Base-by-base conservation (phyloP, 2,113 vertebrate species). In the Tor tambroides region DNA sequence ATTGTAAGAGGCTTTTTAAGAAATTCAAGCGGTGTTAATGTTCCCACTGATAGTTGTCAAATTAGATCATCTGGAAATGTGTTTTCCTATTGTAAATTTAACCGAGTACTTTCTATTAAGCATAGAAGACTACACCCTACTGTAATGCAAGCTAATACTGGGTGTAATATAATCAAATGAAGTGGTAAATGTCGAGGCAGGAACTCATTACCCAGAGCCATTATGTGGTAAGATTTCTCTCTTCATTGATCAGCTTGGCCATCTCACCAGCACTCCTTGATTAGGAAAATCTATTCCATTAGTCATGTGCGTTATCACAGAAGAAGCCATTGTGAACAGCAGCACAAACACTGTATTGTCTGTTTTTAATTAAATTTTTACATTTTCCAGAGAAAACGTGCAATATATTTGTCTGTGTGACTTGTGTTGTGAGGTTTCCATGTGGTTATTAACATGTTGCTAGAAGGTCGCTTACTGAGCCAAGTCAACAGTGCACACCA, bases 201-300 rank as follows among this genome's bases (percentile, higher is more conserved):
- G 17, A 78, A 78, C 76, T 78, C 49, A 78, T 78, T 78, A 78
- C 8, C 46, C 26, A 32, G 28, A 78, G 49, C 76, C 49, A 78
- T 78, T 78, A 78, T 78, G 76, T 54, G 26, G 76, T 78, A 30
- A 78, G 15, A 78, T 78, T 78, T 78, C 49, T 78, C 49, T 78
- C 17, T 78, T 51, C 49, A 54, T 32, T 78, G 76, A 78, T 78
- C 76, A 54, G 26, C 76, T 49, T 78, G 76, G 49, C 49, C 41
- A 77, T 77, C 74, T 51, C 43, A 51, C 74, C 76, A 78, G 76
- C 49, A 78, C 76, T 23, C 51, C 76, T 78, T 78, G 76, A 78
- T 78, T 76, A 76, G 41, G 28, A 54, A 7, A 54, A 78, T 32
- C 76, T 54, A 49, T 19, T 78, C 43, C 43, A 78, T 78, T 78